Percentiles rank a stretch among this genome's conserved stretches.
Evolutionary conservation across 2,888 invertebrate species (phyloP).

Genomic region (Drosophila atripex): DNA sequence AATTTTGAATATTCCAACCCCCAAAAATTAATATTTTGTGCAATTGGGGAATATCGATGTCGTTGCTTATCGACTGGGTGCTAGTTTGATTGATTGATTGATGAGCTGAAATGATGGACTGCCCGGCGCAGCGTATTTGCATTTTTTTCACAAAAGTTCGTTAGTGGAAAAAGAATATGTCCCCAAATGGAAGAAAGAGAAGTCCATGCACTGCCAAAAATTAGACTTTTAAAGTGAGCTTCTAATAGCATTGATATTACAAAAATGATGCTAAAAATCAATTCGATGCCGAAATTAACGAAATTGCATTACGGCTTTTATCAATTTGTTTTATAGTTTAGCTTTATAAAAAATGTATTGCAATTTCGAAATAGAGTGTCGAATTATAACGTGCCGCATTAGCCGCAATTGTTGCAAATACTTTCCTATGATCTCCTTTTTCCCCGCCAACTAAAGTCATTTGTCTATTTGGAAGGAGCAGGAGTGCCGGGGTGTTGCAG

Average conservation of each 20-base stretch:
- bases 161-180: slow-evolving; percentile 30
- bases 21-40: slow-evolving; percentile 3
- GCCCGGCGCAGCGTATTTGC: slow-evolving; percentile 36
- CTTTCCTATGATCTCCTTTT: slow-evolving; percentile 36
- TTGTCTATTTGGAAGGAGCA: slow-evolving; percentile 29
- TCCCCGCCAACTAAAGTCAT: slow-evolving; percentile 35
- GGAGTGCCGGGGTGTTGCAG: not conserved
- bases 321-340: slow-evolving; percentile 17
- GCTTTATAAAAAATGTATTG: slow-evolving; percentile 14
- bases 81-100: slow-evolving; percentile 49
- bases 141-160: slow-evolving; percentile 38
- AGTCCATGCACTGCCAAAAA: slow-evolving; percentile 1
- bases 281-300: not conserved
- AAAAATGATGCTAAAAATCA: not conserved
- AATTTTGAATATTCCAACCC: too few species aligned
- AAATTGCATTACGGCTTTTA: not conserved
- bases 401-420: slow-evolving; percentile 39
- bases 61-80: slow-evolving; percentile 34
- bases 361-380: slow-evolving; percentile 26
- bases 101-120: slow-evolving; percentile 42
- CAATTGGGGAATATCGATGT: slow-evolving; percentile 52
- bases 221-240: too few species aligned
- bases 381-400: slow-evolving; percentile 42
- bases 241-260: too few species aligned
- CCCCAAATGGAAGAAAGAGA: slow-evolving; percentile 24